Percentiles rank a stretch among this genome's conserved stretches.
These are phyloP conservation scores for Tachysurus vachellii DNA, from an alignment of 2,113 vertebrate genomes.

Conservation along the genomic window DNA sequence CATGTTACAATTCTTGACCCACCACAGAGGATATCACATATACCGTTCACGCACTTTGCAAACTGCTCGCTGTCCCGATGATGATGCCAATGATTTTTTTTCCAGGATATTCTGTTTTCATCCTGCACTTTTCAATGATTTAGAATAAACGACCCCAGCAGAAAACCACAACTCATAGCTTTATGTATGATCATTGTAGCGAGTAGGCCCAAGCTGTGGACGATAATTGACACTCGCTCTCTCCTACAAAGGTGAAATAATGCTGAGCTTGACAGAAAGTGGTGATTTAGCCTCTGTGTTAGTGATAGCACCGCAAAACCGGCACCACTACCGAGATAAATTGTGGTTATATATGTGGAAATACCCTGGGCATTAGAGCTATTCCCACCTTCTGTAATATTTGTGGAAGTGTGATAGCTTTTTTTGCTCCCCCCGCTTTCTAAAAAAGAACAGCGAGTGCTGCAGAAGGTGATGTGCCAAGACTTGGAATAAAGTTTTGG, in stretches of 20 bases:
- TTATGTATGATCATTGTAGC: slow-evolving; percentile 58
- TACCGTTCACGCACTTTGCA: slow-evolving; percentile 20
- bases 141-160: slow-evolving; percentile 28
- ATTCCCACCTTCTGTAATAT: slow-evolving; percentile 17
- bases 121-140: slow-evolving; percentile 12
- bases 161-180: slow-evolving; percentile 48
- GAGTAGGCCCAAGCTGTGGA: slow-evolving; percentile 49
- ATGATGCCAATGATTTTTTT: slow-evolving; percentile 39
- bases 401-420: slow-evolving; percentile 10
- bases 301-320: slow-evolving; percentile 17
- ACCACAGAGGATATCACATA: slow-evolving; percentile 39
- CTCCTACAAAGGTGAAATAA: slow-evolving; percentile 42
- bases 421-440: not conserved
- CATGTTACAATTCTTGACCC: slow-evolving; percentile 36
- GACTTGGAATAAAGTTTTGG: not conserved
- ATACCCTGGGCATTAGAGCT: not conserved
- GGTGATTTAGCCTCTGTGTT: slow-evolving; percentile 50
- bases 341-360: slow-evolving; percentile 16
- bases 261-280: slow-evolving; percentile 58
- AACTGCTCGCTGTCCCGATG: slow-evolving; percentile 7
- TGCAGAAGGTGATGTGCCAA: not conserved
- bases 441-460: not conserved
- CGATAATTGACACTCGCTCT: slow-evolving; percentile 53
- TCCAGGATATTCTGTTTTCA: slow-evolving; percentile 22
- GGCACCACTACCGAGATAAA: slow-evolving; percentile 32